phyloP scores from a whole-genome alignment of 2,113 vertebrate species.

The Cephalophus harveyi region DNA sequence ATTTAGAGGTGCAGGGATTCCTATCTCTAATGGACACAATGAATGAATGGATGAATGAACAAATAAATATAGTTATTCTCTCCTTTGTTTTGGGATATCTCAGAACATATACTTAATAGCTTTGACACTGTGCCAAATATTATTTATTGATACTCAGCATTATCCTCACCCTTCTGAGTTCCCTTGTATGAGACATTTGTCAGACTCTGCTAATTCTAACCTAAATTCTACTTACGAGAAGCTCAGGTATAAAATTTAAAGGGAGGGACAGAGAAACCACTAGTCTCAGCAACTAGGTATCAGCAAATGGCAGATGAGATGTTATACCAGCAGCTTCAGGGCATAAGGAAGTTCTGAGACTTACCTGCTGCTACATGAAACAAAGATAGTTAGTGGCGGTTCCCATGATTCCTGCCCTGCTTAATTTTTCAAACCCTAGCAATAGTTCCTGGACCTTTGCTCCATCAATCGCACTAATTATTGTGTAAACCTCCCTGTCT shows the following conservation, averaged over 20 bases:
- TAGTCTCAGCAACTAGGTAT: not conserved
- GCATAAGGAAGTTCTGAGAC: not conserved
- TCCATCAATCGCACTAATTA: not conserved
- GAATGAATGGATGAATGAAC: not conserved
- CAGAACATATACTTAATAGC: not conserved
- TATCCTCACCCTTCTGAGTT: not conserved
- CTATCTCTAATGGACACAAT: not conserved
- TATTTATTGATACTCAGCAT: not conserved
- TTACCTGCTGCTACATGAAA: not conserved
- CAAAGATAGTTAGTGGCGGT: not conserved
- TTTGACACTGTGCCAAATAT: not conserved
- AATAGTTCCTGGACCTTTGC: not conserved
- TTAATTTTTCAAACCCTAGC: not conserved
- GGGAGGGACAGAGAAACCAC: not conserved
- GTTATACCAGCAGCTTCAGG: not conserved
- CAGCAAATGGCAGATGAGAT: not conserved
- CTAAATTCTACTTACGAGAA: not conserved
- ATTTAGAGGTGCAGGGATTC: not conserved
- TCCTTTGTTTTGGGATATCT: not conserved
- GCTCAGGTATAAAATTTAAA: not conserved
- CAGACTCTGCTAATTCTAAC: not conserved
- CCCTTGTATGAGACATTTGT: not conserved
- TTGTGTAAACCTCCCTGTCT: not conserved
- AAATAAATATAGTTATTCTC: not conserved
- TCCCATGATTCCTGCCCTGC: not conserved